Percentiles rank a stretch among this genome's conserved stretches.
Evolutionary conservation across 2,113 vertebrate genomes (phyloP).

Genomic region (Pandion haliaetus): DNA sequence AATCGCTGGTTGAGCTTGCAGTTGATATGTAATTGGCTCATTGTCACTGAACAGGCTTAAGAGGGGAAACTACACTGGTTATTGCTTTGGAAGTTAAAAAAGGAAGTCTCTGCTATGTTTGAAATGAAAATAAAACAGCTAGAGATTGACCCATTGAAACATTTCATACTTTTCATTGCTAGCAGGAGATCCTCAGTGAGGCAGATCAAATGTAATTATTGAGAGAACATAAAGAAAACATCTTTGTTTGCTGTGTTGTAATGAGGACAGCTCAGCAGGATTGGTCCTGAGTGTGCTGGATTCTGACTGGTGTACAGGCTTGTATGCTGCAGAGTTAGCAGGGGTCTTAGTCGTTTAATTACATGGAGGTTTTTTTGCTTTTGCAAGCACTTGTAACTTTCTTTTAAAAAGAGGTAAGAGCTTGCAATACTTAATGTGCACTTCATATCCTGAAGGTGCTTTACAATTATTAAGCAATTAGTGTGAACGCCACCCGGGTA

Average conservation of each 20-base stretch:
- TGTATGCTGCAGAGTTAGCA: not conserved
- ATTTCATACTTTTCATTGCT: slow-evolving; percentile 1
- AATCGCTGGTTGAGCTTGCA: not conserved
- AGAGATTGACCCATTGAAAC: slow-evolving; percentile 30
- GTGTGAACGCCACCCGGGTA: not conserved
- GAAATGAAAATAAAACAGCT: slow-evolving; percentile 37
- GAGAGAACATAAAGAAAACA: slow-evolving; percentile 14
- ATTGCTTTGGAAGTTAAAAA: slow-evolving; percentile 19
- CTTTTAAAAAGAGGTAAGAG: not conserved
- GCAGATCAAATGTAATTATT: slow-evolving; percentile 47
- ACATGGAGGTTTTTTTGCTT: not conserved
- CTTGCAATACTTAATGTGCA: not conserved
- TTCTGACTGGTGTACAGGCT: not conserved
- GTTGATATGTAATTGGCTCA: not conserved
- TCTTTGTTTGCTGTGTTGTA: slow-evolving; percentile 30
- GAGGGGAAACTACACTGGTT: not conserved
- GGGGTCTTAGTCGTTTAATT: slow-evolving; percentile 1
- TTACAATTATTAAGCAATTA: not conserved
- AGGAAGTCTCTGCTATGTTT: not conserved
- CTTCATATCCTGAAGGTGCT: not conserved
- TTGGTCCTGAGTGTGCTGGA: not conserved
- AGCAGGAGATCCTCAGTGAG: slow-evolving; percentile 16
- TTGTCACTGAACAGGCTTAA: not conserved
- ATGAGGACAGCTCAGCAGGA: slow-evolving; percentile 36
- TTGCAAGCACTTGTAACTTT: slow-evolving; percentile 4